Evolutionary conservation across 2,888 invertebrate genomes (phyloP).

Genomic region (Aethes cnicana): DNA sequence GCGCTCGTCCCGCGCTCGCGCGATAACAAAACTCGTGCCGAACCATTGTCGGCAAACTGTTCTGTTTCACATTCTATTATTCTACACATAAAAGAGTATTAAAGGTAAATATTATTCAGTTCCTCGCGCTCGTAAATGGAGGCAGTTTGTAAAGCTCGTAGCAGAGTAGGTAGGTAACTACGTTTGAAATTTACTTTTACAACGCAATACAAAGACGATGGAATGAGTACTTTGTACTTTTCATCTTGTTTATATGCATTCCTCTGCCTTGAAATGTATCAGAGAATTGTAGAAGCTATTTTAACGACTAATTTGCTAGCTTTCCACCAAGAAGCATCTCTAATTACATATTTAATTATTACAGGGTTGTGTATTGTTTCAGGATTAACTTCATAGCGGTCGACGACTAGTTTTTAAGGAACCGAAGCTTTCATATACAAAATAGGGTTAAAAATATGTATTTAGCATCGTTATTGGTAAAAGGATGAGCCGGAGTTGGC

Average conservation of each 20-base stretch:
- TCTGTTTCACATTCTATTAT: conserved; percentile 40
- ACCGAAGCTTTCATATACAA: not conserved
- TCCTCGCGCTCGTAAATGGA: conserved; percentile 34
- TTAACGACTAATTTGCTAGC: conserved; percentile 9
- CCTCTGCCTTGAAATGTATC: not conserved
- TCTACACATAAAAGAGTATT: conserved; percentile 42
- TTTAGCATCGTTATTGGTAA: conserved; percentile 16
- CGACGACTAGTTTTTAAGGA: not conserved
- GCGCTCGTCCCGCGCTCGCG: conserved; percentile 44
- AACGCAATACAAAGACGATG: conserved; percentile 25
- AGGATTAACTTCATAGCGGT: not conserved
- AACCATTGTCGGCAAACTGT: conserved; percentile 50
- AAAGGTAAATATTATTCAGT: conserved; percentile 54
- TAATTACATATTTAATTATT: not conserved
- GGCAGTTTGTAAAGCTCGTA: conserved; percentile 29
- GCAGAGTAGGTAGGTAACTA: conserved; percentile 22
- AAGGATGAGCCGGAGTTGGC: conserved; percentile 60
- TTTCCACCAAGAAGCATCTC: not conserved
- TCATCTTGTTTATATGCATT: conserved; percentile 23
- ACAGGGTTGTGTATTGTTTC: too few species aligned
- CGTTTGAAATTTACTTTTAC: conserved; percentile 29
- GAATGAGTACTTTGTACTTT: conserved; percentile 26
- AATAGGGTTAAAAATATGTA: conserved; percentile 36
- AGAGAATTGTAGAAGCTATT: conserved; percentile 10
- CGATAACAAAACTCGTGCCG: conserved; percentile 62